phyloP scores from a whole-genome alignment of 2,797 vertebrate genomes.

The Sebastes nivosus region DNA sequence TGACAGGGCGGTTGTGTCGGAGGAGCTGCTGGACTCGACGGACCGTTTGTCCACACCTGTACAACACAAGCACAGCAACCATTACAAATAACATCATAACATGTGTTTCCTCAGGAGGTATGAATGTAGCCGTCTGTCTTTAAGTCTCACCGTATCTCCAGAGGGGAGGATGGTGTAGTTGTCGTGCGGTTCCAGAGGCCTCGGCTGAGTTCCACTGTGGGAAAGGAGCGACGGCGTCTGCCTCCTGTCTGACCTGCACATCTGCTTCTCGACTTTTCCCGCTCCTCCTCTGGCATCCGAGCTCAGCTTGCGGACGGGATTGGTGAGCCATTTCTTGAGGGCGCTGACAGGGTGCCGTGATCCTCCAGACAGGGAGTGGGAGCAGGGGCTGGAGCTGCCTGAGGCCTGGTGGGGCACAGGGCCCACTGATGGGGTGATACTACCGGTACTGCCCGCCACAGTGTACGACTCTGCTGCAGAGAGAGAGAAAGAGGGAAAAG shows the following conservation, averaged over 20 bases:
- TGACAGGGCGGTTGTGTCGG: conserved; percentile 29
- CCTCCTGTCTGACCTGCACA: conserved; percentile 64
- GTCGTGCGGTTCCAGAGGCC: conserved; percentile 60
- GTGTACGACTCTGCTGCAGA: conserved; percentile 84
- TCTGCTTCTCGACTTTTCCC: conserved; percentile 72
- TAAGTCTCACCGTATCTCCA: conserved; percentile 67
- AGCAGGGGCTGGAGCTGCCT: conserved; percentile 83
- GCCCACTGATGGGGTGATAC: conserved; percentile 79
- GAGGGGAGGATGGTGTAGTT: conserved; percentile 51
- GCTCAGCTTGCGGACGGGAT: conserved; percentile 84
- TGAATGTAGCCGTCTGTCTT: not conserved
- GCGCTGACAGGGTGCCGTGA: conserved; percentile 85
- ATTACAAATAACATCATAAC: conserved; percentile 9
- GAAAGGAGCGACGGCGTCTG: conserved; percentile 35
- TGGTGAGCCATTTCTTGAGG: conserved; percentile 90
- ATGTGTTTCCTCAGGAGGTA: not conserved
- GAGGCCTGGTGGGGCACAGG: conserved; percentile 82
- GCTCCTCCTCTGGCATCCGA: conserved; percentile 61
- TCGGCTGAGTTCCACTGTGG: conserved; percentile 61
- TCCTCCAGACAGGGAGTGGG: conserved; percentile 74
- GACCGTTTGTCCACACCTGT: conserved; percentile 65
- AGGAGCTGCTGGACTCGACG: conserved; percentile 38
- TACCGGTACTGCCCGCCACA: conserved; percentile 83
- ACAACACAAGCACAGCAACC: conserved; percentile 13
- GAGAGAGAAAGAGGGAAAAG: not conserved